Percentiles rank a stretch among this genome's conserved stretches.
These are phyloP conservation scores for Elachura formosa DNA, from an alignment of 2,113 vertebrate species.

Conservation along the genomic window DNA sequence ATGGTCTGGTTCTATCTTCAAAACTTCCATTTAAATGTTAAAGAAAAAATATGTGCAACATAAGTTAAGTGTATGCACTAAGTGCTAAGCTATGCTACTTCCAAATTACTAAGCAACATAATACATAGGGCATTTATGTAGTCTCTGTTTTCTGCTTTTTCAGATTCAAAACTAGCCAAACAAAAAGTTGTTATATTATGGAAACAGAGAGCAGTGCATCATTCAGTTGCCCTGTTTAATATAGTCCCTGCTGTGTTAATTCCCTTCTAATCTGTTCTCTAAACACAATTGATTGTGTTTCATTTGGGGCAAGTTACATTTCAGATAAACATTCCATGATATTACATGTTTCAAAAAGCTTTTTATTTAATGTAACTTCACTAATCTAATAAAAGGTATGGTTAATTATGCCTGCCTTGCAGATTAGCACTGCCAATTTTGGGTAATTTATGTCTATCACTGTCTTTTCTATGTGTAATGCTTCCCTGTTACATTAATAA, in stretches of 20 bases:
- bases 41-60: background rate
- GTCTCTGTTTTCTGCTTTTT: background rate
- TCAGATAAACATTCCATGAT: background rate
- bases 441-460: background rate
- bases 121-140: background rate
- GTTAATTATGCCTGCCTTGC: background rate
- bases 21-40: background rate
- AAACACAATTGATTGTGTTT: background rate
- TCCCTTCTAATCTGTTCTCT: constrained; percentile 4
- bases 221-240: background rate
- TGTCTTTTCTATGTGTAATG: background rate
- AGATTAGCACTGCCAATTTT: background rate
- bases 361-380: background rate
- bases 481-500: background rate
- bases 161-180: background rate
- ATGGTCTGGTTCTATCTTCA: background rate
- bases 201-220: background rate
- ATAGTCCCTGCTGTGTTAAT: background rate
- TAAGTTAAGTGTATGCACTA: background rate
- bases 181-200: background rate
- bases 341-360: background rate
- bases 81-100: background rate
- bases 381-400: background rate
- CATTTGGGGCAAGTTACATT: background rate
- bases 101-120: background rate